These are phyloP conservation scores for Anniella stebbinsi DNA, from an alignment of 2,797 vertebrate genomes.

Conservation along the genomic window DNA sequence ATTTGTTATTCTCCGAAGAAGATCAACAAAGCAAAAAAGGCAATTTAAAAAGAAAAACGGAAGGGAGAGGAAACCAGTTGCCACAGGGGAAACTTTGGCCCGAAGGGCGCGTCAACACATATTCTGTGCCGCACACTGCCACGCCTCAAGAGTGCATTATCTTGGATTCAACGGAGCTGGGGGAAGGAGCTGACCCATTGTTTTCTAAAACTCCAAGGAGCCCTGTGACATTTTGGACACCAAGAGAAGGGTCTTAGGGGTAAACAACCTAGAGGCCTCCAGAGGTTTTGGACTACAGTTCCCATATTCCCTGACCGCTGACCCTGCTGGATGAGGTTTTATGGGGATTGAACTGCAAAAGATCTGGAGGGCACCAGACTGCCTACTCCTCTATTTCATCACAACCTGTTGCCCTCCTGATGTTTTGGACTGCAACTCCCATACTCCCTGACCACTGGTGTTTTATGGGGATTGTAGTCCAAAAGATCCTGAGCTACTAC, in stretches of 20 bases:
- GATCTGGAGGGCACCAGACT: not conserved
- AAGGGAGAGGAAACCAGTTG: not conserved
- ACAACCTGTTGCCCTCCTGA: too few species aligned
- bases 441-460: not conserved
- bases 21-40: not conserved
- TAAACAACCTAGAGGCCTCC: not conserved
- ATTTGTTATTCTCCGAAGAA: conserved; percentile 11
- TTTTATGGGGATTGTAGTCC: too few species aligned
- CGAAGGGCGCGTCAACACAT: too few species aligned
- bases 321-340: not conserved
- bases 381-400: not conserved
- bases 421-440: not conserved
- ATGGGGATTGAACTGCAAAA: not conserved
- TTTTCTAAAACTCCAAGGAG: not conserved
- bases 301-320: not conserved
- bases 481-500: too few species aligned
- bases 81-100: not conserved
- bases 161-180: not conserved
- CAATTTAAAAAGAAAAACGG: not conserved
- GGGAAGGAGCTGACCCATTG: not conserved
- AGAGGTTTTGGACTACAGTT: not conserved
- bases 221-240: not conserved
- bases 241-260: not conserved
- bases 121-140: not conserved
- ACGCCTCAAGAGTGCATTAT: not conserved